Evolutionary conservation across 2,113 vertebrate genomes (phyloP), one percentile per base, ranked within the genome.

Genomic region (Anolis carolinensis): DNA sequence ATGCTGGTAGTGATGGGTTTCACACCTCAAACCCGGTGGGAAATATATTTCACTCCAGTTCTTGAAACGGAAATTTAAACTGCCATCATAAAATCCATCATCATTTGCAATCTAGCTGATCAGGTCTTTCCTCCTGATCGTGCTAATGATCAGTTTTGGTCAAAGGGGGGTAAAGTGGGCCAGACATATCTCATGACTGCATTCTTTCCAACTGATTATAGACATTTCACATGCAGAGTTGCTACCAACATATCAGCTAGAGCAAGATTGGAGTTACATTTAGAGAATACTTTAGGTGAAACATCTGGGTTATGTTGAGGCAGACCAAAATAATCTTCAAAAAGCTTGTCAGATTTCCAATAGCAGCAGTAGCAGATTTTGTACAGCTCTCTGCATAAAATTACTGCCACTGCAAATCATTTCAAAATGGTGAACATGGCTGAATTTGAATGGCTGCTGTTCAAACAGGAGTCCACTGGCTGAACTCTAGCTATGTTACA

Each of bases 1-100:
- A 81, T 86, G 50, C 78, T 75, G 70, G 70, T 80, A 65, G 52
- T 81, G 78, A 86, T 86, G 85, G 78, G 79, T 81, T 86, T 86
- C 79, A 75, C 62, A 81, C 55, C 71, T 81, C 55, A 86, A 36
- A 74, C n/a, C 71, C 79, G 67, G 59, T 81, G 25, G 78, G 79
- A 81, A 86, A 75, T 75, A 65, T 20, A 30, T 67, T 30, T 39
- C 23, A n/a, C 39, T 75, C 62, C 59, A 86, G 5, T 79, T 71
- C 59, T 59, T 55, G 78, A 65, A 63, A 81, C 21, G 65, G 85
- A 81, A 73, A 25, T 81, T 32, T 48, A 14, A 18, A 23, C 70
- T 50, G 27, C 16, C 32, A 20, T 68, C n/a, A 4, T 74, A 65
- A 73, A 86, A 63, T 5, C 36, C 44, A 16, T 59, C 20, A 36